Percentiles rank a stretch among this genome's conserved stretches.
phyloP scores from a whole-genome alignment of 2,888 invertebrate genomes.

The Odontomyia ornata region DNA sequence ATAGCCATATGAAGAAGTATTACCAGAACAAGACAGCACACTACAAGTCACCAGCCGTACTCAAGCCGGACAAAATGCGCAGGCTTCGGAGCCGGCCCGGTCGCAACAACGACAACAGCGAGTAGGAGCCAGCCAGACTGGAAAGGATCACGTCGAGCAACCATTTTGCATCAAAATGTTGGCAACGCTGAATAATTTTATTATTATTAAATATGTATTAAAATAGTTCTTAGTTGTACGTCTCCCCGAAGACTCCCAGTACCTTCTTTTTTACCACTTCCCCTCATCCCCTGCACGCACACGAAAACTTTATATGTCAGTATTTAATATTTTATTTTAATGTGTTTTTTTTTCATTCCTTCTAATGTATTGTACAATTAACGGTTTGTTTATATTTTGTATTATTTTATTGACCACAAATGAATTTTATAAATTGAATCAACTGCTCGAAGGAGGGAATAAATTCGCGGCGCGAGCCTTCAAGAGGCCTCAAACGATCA shows the following conservation, averaged over 20 bases:
- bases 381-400: constrained; percentile 8
- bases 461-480: not conserved
- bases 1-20: constrained; percentile 33
- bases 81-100: constrained; percentile 6
- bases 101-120: constrained; percentile 50
- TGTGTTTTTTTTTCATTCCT: not conserved
- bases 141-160: constrained; percentile 52
- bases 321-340: constrained; percentile 33
- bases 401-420: not conserved
- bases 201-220: constrained; percentile 21
- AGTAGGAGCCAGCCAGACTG: constrained; percentile 55
- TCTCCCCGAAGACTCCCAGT: not conserved
- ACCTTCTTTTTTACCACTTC: constrained; percentile 20
- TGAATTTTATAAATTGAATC: constrained; percentile 21
- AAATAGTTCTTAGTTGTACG: constrained; percentile 26
- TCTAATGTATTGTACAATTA: constrained; percentile 24
- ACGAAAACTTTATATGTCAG: constrained; percentile 25
- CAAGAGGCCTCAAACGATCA: no score
- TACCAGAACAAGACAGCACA: constrained; percentile 39
- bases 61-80: constrained; percentile 29
- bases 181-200: constrained; percentile 45
- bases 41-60: constrained; percentile 18
- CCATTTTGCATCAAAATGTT: constrained; percentile 47
- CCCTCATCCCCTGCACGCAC: constrained; percentile 28
- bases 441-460: not conserved